Evolutionary conservation across 1,140 invertebrate genomes (phyloP), one percentile per base, ranked within the genome.

Genomic region (Drosophila triauraria): DNA sequence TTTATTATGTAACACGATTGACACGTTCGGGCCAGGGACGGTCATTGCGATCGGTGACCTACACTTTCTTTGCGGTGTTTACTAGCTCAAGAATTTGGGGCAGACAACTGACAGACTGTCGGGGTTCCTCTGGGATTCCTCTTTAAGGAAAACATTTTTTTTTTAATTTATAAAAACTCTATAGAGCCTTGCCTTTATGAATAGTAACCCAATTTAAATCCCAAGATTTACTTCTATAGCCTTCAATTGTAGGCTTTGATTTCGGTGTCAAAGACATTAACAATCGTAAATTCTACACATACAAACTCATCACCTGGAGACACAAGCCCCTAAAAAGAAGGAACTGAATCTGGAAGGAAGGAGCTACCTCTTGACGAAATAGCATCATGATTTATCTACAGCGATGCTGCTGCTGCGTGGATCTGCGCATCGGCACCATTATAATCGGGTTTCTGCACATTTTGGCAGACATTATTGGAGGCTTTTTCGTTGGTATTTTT

Each of bases 1-100:
- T 84, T 90, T 90, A 90, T 88, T 83, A 81, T 67, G 69, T 90
- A 90, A 90, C 77, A 53, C 53, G 46, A 63, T 54, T 70, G 56
- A 71, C 68, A 77, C 44, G 46, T 23, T 48, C 46, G 70, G 75
- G 70, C 80, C 76, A 83, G 63, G 81, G 70, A 62, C 80, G 80
- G 80, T 83, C 75, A 82, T 78, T 79, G 80, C 38, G 63, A 75
- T 62, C 51, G 51, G 9, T 27, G 54, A 65, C 56, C 74, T 68
- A 42, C 74, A 65, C 17, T 30, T 44, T 35, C 5, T 46, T 43
- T 8, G 17, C 20, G 9, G 0, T 15, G 46, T 10, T 62, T 62
- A 51, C 35, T 35, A 23, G 20, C 42, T 42, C 32, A 35, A 3
- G 10, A 8, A 15, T 40, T 42, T 27, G 9, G 13, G 63, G 1